These are phyloP conservation scores for Periplaneta americana DNA, from an alignment of 1,140 invertebrate species.

Conservation along the genomic window DNA sequence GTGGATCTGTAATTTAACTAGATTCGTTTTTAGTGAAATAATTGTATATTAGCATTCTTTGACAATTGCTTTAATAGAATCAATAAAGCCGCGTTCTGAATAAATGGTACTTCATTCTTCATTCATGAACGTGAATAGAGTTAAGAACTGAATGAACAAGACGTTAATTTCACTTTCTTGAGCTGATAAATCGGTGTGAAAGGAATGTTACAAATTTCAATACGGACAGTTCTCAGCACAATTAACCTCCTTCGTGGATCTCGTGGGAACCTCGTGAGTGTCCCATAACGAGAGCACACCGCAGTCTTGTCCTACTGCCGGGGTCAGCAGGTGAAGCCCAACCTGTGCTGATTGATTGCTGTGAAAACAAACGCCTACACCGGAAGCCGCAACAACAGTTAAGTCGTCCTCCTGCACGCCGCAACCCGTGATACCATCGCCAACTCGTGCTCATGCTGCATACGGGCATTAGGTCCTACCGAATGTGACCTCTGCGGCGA, in stretches of 20 bases:
- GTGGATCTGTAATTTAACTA: too few relatives aligned
- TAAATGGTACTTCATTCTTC: too few relatives aligned
- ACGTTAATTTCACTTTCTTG: not conserved
- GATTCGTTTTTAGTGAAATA: too few relatives aligned
- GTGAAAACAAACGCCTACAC: not conserved
- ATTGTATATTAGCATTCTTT: too few relatives aligned
- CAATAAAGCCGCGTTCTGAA: too few relatives aligned
- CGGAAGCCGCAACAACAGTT: not conserved
- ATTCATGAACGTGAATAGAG: too few relatives aligned
- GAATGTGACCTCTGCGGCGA: not conserved
- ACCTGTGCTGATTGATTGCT: not conserved
- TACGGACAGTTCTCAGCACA: not conserved
- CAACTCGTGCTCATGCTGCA: not conserved
- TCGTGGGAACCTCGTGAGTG: not conserved
- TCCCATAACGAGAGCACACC: not conserved
- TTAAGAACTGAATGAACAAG: too few relatives aligned
- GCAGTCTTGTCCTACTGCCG: not conserved
- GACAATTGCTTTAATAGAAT: too few relatives aligned
- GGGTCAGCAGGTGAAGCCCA: not conserved
- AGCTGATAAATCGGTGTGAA: too few relatives aligned
- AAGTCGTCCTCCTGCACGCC: not conserved
- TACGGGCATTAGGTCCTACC: not conserved
- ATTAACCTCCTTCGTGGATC: not conserved
- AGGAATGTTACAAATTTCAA: too few relatives aligned
- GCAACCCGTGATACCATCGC: not conserved